phyloP scores from a whole-genome alignment of 2,113 vertebrate genomes.

The Sardina pilchardus region DNA sequence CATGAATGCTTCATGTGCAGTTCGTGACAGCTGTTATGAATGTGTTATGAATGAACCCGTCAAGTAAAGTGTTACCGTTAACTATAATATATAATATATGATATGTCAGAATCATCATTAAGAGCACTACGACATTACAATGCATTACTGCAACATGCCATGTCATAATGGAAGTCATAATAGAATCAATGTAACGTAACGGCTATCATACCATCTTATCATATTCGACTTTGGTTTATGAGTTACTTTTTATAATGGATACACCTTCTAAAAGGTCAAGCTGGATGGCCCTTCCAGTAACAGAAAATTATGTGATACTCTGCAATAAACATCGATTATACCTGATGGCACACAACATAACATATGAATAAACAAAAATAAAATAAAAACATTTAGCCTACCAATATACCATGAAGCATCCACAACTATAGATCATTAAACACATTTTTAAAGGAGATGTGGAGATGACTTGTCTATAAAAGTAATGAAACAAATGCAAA shows the following conservation, averaged over 20 bases:
- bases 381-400: not conserved
- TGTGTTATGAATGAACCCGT: too few relatives aligned
- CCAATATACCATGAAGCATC: too few relatives aligned
- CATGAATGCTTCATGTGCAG: too few relatives aligned
- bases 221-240: conserved; percentile 41
- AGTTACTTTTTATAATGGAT: not conserved
- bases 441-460: too few relatives aligned
- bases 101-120: not conserved
- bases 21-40: too few relatives aligned
- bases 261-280: not conserved
- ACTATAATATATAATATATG: too few relatives aligned
- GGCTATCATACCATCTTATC: conserved; percentile 39
- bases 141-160: not conserved
- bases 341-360: too few relatives aligned
- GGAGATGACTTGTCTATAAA: too few relatives aligned
- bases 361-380: not conserved
- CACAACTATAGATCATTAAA: too few relatives aligned
- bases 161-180: too few relatives aligned
- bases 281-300: not conserved
- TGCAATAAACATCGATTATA: not conserved
- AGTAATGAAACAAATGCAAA: not conserved
- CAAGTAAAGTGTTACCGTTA: too few relatives aligned
- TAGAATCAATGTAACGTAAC: too few relatives aligned
- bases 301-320: not conserved
- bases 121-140: not conserved